These are phyloP conservation scores for Octodon degus DNA, from an alignment of 2,113 vertebrate genomes.

Conservation along the genomic window DNA sequence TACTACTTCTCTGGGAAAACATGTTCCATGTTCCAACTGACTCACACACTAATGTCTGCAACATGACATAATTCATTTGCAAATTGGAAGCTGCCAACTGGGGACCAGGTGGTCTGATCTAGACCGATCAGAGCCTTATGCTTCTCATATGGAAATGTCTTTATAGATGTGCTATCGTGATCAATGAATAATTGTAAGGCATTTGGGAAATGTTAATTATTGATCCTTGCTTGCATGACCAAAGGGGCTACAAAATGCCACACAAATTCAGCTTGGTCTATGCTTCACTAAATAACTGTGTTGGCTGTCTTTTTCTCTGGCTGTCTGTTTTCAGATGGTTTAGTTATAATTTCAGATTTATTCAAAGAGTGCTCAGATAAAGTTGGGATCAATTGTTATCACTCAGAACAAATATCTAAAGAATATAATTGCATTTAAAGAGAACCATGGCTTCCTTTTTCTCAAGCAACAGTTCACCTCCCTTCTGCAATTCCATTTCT, in stretches of 20 bases:
- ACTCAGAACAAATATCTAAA: conserved; percentile 13
- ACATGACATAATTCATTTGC: conserved; percentile 70
- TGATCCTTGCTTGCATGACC: conserved; percentile 67
- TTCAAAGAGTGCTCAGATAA: conserved; percentile 34
- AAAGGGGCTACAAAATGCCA: conserved; percentile 54
- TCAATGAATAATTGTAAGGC: conserved; percentile 76
- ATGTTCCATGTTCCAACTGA: conserved; percentile 60
- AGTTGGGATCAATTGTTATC: conserved; percentile 8
- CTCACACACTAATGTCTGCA: conserved; percentile 65
- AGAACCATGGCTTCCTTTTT: conserved; percentile 33
- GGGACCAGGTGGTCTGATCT: conserved; percentile 75
- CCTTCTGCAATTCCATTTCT: neutral
- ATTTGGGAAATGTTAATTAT: conserved; percentile 74
- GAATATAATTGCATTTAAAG: conserved; percentile 8
- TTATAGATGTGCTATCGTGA: conserved; percentile 76
- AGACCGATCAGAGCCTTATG: conserved; percentile 75
- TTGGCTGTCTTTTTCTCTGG: conserved; percentile 3
- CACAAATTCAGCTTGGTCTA: conserved; percentile 43
- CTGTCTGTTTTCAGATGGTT: conserved; percentile 51
- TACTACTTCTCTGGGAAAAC: conserved; percentile 51
- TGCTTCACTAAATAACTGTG: conserved; percentile 47
- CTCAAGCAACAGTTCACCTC: neutral
- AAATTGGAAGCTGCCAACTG: conserved; percentile 58
- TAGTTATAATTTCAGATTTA: conserved; percentile 40
- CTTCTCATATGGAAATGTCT: conserved; percentile 79